Base-by-base conservation (phyloP, 2,113 vertebrate species). In the Tichodroma muraria region DNA sequence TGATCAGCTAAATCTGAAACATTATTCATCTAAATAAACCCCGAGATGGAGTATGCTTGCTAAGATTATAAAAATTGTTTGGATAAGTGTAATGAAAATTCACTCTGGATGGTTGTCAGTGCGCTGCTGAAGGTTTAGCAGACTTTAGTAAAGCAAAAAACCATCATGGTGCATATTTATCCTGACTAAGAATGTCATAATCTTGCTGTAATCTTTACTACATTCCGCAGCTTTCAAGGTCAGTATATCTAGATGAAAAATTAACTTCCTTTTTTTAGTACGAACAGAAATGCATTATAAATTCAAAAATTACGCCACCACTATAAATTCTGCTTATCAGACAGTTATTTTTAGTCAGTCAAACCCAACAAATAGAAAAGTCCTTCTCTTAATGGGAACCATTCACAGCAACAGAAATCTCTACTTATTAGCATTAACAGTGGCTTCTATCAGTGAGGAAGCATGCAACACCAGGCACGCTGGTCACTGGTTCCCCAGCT, bases 31-130 rank as follows among this genome's bases (percentile, higher is more conserved):
- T 80, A 93, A 89, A 91, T 77, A 91, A 83, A 85, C 33, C 35
- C 80, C 13, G 11, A 77, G 76, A 90, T 54, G 13, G 14, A 93
- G 53, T 61, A 86, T 23, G 52, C 81, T 90, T 63, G 28, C 79
- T 77, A 65, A 88, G 68, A 80, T 83, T 85, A 88, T 80, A 83
- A 87, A 91, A 88, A 78, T 35, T 73, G 71, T 85, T 89, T 80
- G 38, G 59, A 7, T 85, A 90, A 96, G 42, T 35, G 24, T n/a
- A 92, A 88, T 18, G 54, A 93, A 94, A 95, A 77, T 76, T 91
- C 75, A 80, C 21, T 85, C 56, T 65, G 66, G 54, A 88, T 59
- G 49, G 70, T 35, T 80, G 79, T 80, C 85, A 91, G 33, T 70
- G 59, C 1, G 3, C 80, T 70, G 85, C 79, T 90, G 72, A 96